Conservation (phyloP, 2,113 vertebrate species). For the Bombycilla garrulus region DNA sequence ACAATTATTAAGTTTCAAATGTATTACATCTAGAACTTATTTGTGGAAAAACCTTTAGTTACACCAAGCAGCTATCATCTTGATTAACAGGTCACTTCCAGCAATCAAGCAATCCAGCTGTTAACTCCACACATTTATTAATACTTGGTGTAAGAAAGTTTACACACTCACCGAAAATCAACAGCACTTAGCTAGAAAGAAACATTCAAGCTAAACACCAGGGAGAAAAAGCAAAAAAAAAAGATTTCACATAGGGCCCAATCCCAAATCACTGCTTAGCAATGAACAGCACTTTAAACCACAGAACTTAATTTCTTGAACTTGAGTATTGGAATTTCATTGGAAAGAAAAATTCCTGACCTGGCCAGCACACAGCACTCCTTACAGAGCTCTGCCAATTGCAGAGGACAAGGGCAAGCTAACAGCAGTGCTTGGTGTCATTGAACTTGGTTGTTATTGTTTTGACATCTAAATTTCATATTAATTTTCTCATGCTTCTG, state of each 20-base stretch:
- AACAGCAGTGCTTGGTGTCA: background rate
- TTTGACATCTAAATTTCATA: background rate
- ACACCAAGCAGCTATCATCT: background rate
- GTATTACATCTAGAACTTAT: background rate
- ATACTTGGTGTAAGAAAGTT: background rate
- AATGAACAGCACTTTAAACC: background rate
- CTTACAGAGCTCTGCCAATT: background rate
- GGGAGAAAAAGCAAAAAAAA: background rate
- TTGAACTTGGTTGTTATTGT: background rate
- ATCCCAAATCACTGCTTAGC: background rate
- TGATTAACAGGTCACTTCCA: background rate
- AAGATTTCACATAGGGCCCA: background rate
- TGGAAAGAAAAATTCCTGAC: accelerated
- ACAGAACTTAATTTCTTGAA: background rate
- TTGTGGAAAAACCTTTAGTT: background rate
- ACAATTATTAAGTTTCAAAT: background rate
- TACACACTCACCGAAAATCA: background rate
- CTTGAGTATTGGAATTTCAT: background rate
- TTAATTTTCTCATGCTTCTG: background rate
- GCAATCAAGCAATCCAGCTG: background rate
- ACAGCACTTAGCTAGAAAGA: background rate
- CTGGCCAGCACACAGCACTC: background rate
- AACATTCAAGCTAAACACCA: background rate
- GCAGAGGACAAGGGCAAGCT: background rate
- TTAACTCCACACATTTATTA: background rate